Base-by-base conservation (phyloP, 2,113 vertebrate genomes). In the Halcyon senegalensis region DNA sequence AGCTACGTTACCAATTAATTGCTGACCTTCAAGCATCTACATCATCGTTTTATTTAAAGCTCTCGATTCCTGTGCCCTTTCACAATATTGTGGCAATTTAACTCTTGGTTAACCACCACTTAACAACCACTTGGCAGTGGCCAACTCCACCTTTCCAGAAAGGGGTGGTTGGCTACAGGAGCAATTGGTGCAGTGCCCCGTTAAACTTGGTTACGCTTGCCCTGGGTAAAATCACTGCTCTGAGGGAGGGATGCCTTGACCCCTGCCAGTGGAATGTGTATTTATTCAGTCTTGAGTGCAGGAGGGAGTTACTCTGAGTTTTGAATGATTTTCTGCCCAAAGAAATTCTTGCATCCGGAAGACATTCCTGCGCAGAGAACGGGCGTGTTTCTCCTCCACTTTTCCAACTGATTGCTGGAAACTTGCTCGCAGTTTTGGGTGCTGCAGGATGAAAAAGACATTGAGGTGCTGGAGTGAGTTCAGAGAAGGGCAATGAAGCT, bases 191-290 rank as follows among this genome's bases (percentile, higher is more conserved):
- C 64, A 14, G 72, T 39, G 23, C 30, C 30, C 44, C 8, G 1
- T 33, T 33, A 37, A 1, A 0, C 28, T 8, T 72, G 60, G 16
- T 63, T 50, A 12, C 13, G 1, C 9, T 62, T 4, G 1, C 48
- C 27, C 46, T 28, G 46, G 27, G 39, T 59, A 73, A 48, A 14
- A 31, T 58, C 58, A 7, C 37, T 72, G 66, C 72, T 78, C 5
- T 0, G 14, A 56, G 33, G 30, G 50, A 46, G 17, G 35, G 62
- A 31, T 37, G 28, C 11, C 33, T 41, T 27, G 17, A 19, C 31
- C 79, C 35, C 33, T 74, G 35, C 56, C 25, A 31, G 30, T 59
- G n/a, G 13, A 43, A 66, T 37, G 15, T 7, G 7, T 28, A 19
- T 70, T 76, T 86, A 48, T 64, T 55, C 63, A 60, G 76, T 24